Conservation (phyloP, 2,797 vertebrate genomes). For the Spheniscus humboldti region DNA sequence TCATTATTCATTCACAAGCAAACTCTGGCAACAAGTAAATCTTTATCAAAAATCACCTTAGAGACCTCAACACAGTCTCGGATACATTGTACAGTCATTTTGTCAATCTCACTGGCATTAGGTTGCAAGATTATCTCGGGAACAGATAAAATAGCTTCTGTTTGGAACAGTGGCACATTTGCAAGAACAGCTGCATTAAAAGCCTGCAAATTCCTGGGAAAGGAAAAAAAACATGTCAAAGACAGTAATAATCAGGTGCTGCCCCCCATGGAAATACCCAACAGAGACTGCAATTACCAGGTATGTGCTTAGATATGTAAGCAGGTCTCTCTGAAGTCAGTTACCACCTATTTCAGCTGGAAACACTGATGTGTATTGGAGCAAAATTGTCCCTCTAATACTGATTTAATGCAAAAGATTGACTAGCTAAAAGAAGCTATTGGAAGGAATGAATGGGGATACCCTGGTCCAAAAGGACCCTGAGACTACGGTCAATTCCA, state of each 20-base stretch:
- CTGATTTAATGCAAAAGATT: not conserved
- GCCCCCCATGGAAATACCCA: not conserved
- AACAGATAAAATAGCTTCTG: slow-evolving; percentile 82
- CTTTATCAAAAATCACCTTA: slow-evolving; percentile 76
- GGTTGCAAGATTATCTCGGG: slow-evolving; percentile 87
- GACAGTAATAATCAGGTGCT: not conserved
- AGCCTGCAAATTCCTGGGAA: slow-evolving; percentile 82
- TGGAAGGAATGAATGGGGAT: not conserved
- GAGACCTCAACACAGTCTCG: slow-evolving; percentile 85
- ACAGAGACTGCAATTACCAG: not conserved
- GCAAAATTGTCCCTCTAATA: not conserved
- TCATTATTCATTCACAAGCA: not conserved
- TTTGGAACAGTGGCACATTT: slow-evolving; percentile 80
- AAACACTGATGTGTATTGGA: not conserved
- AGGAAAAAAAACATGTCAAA: not conserved
- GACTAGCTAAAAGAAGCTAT: not conserved
- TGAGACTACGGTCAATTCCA: not conserved
- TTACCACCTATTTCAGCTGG: not conserved
- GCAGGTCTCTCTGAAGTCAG: not conserved
- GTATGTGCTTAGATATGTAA: not conserved
- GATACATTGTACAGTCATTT: slow-evolving; percentile 80
- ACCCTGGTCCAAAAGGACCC: not conserved
- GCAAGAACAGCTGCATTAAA: slow-evolving; percentile 81
- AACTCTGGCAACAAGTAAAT: not conserved
- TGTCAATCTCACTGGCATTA: slow-evolving; percentile 80